Evolutionary conservation across 2,113 vertebrate genomes (phyloP), one percentile per base, ranked within the genome.

Genomic region (Microtus montanus): DNA sequence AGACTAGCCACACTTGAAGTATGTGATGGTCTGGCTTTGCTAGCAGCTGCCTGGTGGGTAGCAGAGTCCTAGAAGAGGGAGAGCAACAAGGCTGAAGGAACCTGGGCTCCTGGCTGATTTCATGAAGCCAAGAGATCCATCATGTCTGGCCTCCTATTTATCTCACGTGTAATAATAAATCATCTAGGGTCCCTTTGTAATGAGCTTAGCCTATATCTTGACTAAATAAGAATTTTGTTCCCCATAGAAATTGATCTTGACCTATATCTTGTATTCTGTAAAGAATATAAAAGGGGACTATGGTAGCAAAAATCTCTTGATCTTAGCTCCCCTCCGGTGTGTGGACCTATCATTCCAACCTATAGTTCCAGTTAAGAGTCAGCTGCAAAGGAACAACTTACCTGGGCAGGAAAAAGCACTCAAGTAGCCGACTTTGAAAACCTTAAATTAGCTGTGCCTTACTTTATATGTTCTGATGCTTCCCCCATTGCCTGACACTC

Each of bases 341-440:
- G 52, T 79, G 49, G 89, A 41, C 24, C 44, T 35, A 35, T 19
- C 33, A 54, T 47, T 47, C 49, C 2, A 77, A 28, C 14, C 66
- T 44, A 4, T 13, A 68, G 26, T 66, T 96, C n/a, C 8, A n/a
- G 5, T 15, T 92, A 26, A 93, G 64, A 70, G 28, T 78, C 44
- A 44, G 66, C 68, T 79, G 14, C 26, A 38, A 74, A 4, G 63
- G 2, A 38, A 73, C 54, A 75, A 79, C 38, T 75, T 73, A 49
- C 47, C 33, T 64, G 0, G 73, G 5, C 73, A 17, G 35, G 11
- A 35, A 12, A 84, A 82, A 63, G 9, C 35, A 30, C 49, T 85
- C 38, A 54, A 47, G 44, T 83, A 85, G 61, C 63, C 93, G 89
- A 89, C 35, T 52, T 83, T 70, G 44, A 91, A 87, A 97, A 94